phyloP scores from a whole-genome alignment of 2,888 invertebrate species.

The Ormyrus nitidulus region DNA sequence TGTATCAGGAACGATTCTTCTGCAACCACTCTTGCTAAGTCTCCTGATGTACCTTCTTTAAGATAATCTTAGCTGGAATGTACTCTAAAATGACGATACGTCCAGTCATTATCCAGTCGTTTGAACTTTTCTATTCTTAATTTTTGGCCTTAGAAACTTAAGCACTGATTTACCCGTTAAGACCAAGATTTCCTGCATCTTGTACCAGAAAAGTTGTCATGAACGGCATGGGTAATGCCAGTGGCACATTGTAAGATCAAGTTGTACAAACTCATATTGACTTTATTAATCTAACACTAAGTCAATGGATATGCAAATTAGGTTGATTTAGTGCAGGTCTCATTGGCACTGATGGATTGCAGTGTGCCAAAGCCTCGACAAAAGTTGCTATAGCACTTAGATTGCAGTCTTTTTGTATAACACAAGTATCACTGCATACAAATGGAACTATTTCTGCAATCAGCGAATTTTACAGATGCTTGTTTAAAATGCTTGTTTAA shows the following conservation, averaged over 20 bases:
- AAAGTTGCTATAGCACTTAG: conserved; percentile 96
- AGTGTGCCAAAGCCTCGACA: conserved; percentile 91
- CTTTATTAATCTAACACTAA: background rate
- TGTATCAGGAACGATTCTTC: conserved; percentile 97
- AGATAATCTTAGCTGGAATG: conserved; percentile 91
- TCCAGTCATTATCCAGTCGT: conserved; percentile 96
- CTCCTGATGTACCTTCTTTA: conserved; percentile 98
- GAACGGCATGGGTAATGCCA: conserved; percentile 97
- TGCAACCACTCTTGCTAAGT: conserved; percentile 99
- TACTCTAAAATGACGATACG: conserved; percentile 98
- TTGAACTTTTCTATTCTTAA: conserved; percentile 98
- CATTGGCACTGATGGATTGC: conserved; percentile 89
- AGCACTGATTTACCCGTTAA: conserved; percentile 96
- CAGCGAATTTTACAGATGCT: conserved; percentile 90
- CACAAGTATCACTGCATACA: conserved; percentile 94
- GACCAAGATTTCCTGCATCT: conserved; percentile 97
- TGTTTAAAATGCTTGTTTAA: conserved; percentile 87
- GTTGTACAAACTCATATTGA: conserved; percentile 95
- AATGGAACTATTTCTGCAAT: conserved; percentile 92
- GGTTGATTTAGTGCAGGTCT: conserved; percentile 86
- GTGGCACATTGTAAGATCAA: conserved; percentile 97
- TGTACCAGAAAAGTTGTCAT: conserved; percentile 99
- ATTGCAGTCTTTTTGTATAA: conserved; percentile 93
- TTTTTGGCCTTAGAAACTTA: conserved; percentile 95
- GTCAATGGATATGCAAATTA: background rate